These are phyloP conservation scores for Palaemon carinicauda DNA, from an alignment of 1,140 invertebrate species.

Conservation along the genomic window DNA sequence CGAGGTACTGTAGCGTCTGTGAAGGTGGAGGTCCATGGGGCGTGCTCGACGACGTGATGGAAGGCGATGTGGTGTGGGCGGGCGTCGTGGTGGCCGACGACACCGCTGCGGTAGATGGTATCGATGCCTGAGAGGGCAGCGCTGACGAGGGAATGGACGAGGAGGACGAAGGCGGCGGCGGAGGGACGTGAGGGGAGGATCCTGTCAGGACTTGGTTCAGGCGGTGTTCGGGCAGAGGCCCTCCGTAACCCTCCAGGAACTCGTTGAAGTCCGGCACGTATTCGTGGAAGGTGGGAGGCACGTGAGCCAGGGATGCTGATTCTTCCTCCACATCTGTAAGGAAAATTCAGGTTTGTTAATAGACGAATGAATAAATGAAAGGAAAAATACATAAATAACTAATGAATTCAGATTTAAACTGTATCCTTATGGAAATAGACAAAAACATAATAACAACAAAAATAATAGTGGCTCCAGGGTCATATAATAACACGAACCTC, in stretches of 20 bases:
- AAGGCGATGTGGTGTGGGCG: slow-evolving; percentile 58
- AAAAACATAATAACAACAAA: too few species aligned
- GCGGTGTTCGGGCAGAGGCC: slow-evolving; percentile 45
- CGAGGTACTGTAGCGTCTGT: slow-evolving; percentile 65
- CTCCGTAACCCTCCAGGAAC: slow-evolving; percentile 70
- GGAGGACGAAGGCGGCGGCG: not conserved
- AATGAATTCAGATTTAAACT: too few species aligned
- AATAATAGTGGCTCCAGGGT: too few species aligned
- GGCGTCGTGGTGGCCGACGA: slow-evolving; percentile 60
- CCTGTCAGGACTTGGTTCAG: slow-evolving; percentile 39
- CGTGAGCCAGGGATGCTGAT: slow-evolving; percentile 72
- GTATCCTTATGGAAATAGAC: too few species aligned
- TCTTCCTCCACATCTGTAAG: slow-evolving; percentile 76
- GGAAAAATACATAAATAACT: too few species aligned
- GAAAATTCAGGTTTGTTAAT: slow-evolving; percentile 11
- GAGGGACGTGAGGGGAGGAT: slow-evolving; percentile 18
- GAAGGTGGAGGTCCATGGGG: slow-evolving; percentile 68
- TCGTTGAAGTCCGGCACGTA: slow-evolving; percentile 79
- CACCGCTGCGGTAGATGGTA: slow-evolving; percentile 51
- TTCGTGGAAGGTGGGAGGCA: slow-evolving; percentile 76
- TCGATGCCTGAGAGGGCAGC: not conserved
- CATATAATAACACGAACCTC: too few species aligned
- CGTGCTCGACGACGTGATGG: slow-evolving; percentile 62
- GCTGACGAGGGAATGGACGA: slow-evolving; percentile 36
- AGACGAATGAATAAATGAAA: too few species aligned